phyloP scores from a whole-genome alignment of 2,797 vertebrate species.

The Coregonus sp. region DNA sequence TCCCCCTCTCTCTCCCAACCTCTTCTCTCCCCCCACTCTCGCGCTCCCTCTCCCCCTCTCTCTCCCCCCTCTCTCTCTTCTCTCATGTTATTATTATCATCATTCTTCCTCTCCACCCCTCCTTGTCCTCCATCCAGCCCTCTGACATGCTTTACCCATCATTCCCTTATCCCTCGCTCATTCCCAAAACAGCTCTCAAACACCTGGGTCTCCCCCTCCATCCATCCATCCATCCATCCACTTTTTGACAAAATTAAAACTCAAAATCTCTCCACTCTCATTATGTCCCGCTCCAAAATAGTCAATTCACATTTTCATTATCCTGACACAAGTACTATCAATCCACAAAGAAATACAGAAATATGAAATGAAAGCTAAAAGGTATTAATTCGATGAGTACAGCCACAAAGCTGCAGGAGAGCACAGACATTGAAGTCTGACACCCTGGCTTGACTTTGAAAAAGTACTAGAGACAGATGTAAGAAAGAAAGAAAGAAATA shows the following conservation, averaged over 20 bases:
- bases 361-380: no score
- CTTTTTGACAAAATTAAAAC: neutral
- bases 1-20: no score
- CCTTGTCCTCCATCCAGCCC: neutral
- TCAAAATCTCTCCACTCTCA: neutral
- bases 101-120: no score
- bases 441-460: neutral
- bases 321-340: neutral
- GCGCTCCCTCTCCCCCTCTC: no score
- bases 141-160: neutral
- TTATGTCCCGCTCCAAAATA: neutral
- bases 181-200: neutral
- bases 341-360: neutral
- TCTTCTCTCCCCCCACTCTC: no score
- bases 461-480: neutral
- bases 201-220: neutral
- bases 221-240: neutral
- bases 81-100: no score
- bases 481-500: neutral
- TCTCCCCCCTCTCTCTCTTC: no score
- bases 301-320: neutral
- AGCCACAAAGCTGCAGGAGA: neutral
- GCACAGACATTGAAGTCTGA: neutral
- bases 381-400: no score
- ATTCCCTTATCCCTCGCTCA: neutral